phyloP scores from a whole-genome alignment of 2,113 vertebrate genomes.

The Scomber scombrus region DNA sequence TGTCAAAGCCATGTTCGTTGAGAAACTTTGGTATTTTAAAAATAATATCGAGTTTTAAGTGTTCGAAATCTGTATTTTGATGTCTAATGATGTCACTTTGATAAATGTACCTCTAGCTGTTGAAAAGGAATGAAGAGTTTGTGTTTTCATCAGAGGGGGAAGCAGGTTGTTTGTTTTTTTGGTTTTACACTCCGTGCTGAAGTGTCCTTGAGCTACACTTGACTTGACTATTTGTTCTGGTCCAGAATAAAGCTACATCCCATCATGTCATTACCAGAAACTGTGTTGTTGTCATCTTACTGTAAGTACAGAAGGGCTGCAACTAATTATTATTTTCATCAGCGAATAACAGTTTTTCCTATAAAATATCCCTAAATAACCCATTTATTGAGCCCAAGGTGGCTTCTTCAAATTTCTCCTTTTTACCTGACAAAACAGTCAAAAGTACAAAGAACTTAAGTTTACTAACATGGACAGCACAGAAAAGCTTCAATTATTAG shows the following conservation, averaged over 20 bases:
- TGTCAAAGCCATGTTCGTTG: conserved; percentile 50
- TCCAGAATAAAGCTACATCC: conserved; percentile 16
- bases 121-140: not conserved
- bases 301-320: no score
- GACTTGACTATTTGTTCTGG: conserved; percentile 25
- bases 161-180: not conserved
- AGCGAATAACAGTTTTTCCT: no score
- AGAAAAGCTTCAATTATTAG: no score
- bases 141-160: not conserved
- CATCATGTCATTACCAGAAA: not conserved
- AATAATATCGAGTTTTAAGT: conserved; percentile 30
- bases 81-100: conserved; percentile 56
- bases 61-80: conserved; percentile 48
- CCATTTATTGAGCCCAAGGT: no score
- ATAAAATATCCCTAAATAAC: no score
- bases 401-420: no score
- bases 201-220: conserved; percentile 4
- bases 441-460: no score
- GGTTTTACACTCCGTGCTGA: not conserved
- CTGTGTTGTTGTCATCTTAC: not conserved
- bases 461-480: no score
- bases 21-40: conserved; percentile 32
- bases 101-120: conserved; percentile 32
- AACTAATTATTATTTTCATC: no score
- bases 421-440: no score